A percentile compares a stretch with the other conserved stretches of the same genome.
Evolutionary conservation across 2,888 invertebrate genomes (phyloP).

Genomic region (Lapara coniferarum): DNA sequence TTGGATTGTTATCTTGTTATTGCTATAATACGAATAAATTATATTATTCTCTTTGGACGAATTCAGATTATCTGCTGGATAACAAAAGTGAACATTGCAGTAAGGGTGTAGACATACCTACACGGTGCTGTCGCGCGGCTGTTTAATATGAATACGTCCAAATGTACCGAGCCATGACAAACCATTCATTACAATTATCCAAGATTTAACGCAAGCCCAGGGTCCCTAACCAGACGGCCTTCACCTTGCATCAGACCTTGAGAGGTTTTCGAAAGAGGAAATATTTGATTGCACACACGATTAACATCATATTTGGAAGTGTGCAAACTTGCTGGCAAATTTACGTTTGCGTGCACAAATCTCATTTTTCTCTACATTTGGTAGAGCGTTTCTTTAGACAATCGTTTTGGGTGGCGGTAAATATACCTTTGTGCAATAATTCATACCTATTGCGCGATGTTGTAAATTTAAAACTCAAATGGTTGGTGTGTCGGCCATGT

Average conservation of each 20-base stretch:
- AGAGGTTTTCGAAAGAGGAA: conserved; percentile 39
- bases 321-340: conserved; percentile 49
- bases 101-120: too few species aligned
- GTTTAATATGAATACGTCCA: too few species aligned
- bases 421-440: conserved; percentile 25
- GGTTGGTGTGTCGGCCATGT: conserved; percentile 35
- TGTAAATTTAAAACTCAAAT: conserved; percentile 44
- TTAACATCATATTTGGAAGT: conserved; percentile 52
- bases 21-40: too few species aligned
- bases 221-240: conserved; percentile 30
- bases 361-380: not conserved
- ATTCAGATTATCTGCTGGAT: too few species aligned
- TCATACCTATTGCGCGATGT: conserved; percentile 42
- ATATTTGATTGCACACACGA: conserved; percentile 52
- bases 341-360: not conserved
- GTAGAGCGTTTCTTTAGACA: not conserved
- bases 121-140: too few species aligned
- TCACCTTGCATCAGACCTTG: conserved; percentile 55
- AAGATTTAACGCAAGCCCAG: conserved; percentile 37
- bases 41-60: too few species aligned
- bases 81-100: too few species aligned
- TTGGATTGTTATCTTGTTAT: too few species aligned
- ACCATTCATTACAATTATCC: not conserved
- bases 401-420: conserved; percentile 1
- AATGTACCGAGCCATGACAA: not conserved